Evolutionary conservation across 2,113 vertebrate genomes (phyloP).

Genomic region (Sus scrofa): DNA sequence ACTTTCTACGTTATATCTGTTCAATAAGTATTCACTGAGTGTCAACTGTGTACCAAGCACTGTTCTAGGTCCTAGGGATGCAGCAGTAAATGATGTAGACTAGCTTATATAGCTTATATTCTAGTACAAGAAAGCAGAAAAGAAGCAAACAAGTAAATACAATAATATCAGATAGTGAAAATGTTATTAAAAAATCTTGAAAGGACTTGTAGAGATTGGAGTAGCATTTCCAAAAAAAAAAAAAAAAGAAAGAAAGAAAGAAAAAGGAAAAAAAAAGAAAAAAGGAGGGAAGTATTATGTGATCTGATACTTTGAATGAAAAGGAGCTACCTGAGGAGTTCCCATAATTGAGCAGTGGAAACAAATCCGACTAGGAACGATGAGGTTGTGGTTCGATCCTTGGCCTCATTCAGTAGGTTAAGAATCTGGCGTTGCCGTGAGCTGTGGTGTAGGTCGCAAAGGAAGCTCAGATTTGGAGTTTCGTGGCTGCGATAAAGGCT

Average conservation of each 20-base stretch:
- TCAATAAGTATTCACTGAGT: background rate
- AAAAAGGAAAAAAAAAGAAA: background rate
- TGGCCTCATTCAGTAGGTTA: too few species aligned
- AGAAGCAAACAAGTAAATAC: background rate
- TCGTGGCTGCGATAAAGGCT: too few species aligned
- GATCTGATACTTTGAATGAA: background rate
- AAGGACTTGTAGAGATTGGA: background rate
- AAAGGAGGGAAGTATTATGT: background rate
- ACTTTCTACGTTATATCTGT: background rate
- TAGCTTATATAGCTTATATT: background rate
- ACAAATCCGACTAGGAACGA: too few species aligned
- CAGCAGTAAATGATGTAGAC: background rate
- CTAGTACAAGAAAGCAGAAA: background rate
- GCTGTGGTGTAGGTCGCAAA: too few species aligned
- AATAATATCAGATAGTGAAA: background rate
- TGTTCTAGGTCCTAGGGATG: background rate
- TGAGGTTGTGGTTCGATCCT: too few species aligned
- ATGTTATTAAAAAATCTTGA: background rate
- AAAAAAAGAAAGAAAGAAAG: too few species aligned
- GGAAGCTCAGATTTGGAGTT: too few species aligned
- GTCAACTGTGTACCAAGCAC: background rate
- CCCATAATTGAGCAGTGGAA: too few species aligned
- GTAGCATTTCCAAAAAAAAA: background rate
- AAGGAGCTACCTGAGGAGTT: background rate
- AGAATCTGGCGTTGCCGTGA: too few species aligned